These are phyloP conservation scores for Hypomesus transpacificus DNA, from an alignment of 2,113 vertebrate species.

Conservation along the genomic window DNA sequence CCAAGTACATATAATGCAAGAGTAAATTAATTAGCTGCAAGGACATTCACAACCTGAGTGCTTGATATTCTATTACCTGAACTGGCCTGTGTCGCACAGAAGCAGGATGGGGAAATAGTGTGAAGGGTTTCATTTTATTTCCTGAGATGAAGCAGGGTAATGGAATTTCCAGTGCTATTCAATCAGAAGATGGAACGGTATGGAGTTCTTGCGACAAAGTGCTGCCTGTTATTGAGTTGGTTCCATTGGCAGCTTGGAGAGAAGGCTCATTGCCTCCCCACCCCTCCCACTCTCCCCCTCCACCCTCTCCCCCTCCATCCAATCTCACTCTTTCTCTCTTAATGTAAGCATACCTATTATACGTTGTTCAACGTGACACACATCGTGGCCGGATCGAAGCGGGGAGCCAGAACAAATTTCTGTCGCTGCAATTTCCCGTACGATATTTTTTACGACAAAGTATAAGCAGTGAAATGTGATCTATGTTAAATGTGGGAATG, in stretches of 20 bases:
- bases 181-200: slow-evolving; percentile 43
- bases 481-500: background rate
- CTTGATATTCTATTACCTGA: background rate
- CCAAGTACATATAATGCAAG: background rate
- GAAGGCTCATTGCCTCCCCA: background rate
- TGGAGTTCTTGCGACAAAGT: slow-evolving; percentile 32
- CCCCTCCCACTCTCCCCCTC: background rate
- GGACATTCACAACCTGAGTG: background rate
- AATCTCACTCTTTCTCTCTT: background rate
- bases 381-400: background rate
- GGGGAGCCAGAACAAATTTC: background rate
- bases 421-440: background rate
- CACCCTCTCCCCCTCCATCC: background rate
- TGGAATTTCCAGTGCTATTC: slow-evolving; percentile 40
- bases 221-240: slow-evolving; percentile 41
- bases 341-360: background rate
- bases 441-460: background rate
- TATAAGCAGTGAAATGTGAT: background rate
- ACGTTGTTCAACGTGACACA: background rate
- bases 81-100: background rate
- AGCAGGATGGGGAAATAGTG: slow-evolving; percentile 4
- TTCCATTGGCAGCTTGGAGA: slow-evolving; percentile 22
- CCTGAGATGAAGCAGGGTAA: slow-evolving; percentile 33
- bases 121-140: slow-evolving; percentile 43
- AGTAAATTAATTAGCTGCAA: background rate